A percentile compares a stretch with the other conserved stretches of the same genome.
phyloP scores from a whole-genome alignment of 2,113 vertebrate genomes.

The Synchiropus splendidus region DNA sequence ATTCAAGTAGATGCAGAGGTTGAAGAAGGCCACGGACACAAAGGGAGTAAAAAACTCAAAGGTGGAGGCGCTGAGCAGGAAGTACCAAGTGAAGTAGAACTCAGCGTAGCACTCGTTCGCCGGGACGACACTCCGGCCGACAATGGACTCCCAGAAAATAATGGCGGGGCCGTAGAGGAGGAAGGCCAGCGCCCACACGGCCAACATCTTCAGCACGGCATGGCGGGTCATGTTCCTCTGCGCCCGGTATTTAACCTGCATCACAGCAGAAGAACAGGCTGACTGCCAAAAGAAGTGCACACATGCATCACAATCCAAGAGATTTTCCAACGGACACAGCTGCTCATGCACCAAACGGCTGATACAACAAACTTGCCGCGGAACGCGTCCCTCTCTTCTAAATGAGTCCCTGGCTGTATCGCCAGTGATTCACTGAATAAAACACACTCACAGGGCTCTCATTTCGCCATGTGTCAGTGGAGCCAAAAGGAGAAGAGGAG shows the following conservation, averaged over 20 bases:
- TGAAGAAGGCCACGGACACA: slow-evolving; percentile 79
- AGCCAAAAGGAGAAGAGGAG: slow-evolving; percentile 23
- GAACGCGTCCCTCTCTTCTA: slow-evolving; percentile 12
- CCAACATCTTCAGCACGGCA: slow-evolving; percentile 71
- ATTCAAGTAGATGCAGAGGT: slow-evolving; percentile 75
- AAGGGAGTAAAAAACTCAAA: slow-evolving; percentile 83
- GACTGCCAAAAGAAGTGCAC: slow-evolving; percentile 8
- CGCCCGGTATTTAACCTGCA: slow-evolving; percentile 76
- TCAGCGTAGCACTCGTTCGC: slow-evolving; percentile 67
- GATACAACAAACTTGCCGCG: slow-evolving; percentile 18
- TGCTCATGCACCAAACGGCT: background rate
- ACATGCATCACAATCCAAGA: background rate
- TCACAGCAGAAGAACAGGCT: slow-evolving; percentile 12
- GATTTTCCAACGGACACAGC: background rate
- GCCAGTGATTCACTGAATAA: slow-evolving; percentile 32
- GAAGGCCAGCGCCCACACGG: slow-evolving; percentile 78
- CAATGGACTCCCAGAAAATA: slow-evolving; percentile 67
- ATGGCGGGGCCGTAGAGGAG: slow-evolving; percentile 80
- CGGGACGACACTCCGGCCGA: slow-evolving; percentile 55
- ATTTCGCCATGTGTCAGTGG: slow-evolving; percentile 21
- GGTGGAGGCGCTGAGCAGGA: slow-evolving; percentile 71
- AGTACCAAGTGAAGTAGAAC: slow-evolving; percentile 77
- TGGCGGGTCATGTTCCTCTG: slow-evolving; percentile 62
- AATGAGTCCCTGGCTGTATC: slow-evolving; percentile 8
- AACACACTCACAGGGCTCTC: slow-evolving; percentile 24